Evolutionary conservation across 2,888 invertebrate species (phyloP), one percentile per base, ranked within the genome.

Genomic region (Steinernema scapterisci): DNA sequence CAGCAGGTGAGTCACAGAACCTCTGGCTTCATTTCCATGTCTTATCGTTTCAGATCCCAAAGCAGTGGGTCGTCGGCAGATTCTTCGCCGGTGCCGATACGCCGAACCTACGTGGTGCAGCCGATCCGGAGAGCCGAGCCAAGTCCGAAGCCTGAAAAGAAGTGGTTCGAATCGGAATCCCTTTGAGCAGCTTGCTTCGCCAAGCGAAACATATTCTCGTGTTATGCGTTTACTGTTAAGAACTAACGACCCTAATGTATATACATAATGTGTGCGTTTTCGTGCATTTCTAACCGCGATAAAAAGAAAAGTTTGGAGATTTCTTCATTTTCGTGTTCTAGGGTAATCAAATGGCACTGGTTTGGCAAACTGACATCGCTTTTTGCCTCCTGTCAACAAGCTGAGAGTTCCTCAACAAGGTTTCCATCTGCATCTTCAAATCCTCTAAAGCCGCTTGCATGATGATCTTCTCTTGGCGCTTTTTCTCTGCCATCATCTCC

Each of bases 71-170:
- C 63, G 31, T 63, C 63, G 5, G 16, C 63, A 13, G 63, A 63
- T 16, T 27, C 63, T 16, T 63, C 63, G 27, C 63, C 63, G 25
- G 63, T 63, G 27, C 25, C 63, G 11, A 27, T 63, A 1, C 27
- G 63, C 16, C 63, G 63, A 27, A 63, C 63, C 5, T 63, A 63
- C 63, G 63, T 63, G 27, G 63, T 63, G 16, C 63, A 63, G 38
- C 63, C 63, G 31, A 31, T 63, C 19, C 63, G 63, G 7, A 25
- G 63, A 9, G 31, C 16, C 63, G 63, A 63, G 31, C 25, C 16
- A 13, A 63, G 63, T 31, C 63, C 63, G 63, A 63, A 63, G 31
- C 7, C 63, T 6, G 63, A 63, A 27, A 63, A 63, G 38, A 25
- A 27, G 9, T 63, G 63, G 63, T 63, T 63, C 31, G 63, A 63